Conservation (phyloP, 2,797 vertebrate genomes). For the Coccyzus lansbergi region DNA sequence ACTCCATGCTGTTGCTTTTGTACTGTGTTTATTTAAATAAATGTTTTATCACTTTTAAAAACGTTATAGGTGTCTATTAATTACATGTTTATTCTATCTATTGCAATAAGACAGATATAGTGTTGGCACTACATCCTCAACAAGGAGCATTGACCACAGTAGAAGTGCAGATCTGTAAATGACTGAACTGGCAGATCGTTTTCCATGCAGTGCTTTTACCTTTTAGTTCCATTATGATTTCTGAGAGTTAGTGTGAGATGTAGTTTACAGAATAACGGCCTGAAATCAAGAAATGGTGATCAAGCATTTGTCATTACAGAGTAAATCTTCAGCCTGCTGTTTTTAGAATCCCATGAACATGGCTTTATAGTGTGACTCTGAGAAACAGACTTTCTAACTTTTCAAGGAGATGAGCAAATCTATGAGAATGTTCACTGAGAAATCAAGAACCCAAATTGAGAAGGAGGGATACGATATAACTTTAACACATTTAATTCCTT, state of each 20-base stretch:
- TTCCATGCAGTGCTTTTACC: neutral
- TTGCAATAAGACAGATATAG: neutral
- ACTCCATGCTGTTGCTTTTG: neutral
- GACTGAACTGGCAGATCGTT: neutral
- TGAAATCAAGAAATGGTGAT: constrained; percentile 2
- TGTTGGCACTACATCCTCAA: neutral
- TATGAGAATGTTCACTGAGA: neutral
- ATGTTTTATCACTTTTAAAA: neutral
- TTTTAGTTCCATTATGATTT: neutral
- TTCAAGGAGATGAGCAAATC: neutral
- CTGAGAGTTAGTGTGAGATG: neutral
- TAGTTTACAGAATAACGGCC: neutral
- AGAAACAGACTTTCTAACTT: neutral
- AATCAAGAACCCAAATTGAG: neutral
- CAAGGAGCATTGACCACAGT: neutral
- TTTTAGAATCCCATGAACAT: neutral
- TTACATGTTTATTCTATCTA: neutral
- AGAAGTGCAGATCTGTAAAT: neutral
- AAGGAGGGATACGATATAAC: neutral
- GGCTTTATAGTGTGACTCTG: neutral
- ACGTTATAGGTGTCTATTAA: neutral
- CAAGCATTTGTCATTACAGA: neutral
- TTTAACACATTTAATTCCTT: neutral
- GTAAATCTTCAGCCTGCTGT: neutral
- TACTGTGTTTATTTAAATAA: neutral